Percentiles rank a stretch among this genome's conserved stretches.
Conservation (phyloP, 2,113 vertebrate species). For the Anarhynchus alexandrinus region DNA sequence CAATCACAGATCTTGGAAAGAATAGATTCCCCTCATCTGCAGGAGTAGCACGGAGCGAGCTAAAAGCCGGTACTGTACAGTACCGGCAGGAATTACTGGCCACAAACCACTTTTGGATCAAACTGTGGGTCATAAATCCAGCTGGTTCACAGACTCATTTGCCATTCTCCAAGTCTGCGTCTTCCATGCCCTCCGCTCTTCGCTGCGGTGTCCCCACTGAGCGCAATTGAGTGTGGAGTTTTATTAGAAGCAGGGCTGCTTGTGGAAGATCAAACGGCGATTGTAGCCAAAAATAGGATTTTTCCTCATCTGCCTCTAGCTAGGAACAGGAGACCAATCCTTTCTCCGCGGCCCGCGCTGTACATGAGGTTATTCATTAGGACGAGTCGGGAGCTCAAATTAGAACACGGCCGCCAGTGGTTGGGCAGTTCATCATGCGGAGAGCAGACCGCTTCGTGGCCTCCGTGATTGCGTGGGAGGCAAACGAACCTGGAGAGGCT, state of each 20-base stretch:
- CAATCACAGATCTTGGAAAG: background rate
- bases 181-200: slow-evolving; percentile 29
- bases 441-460: background rate
- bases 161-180: slow-evolving; percentile 12
- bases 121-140: slow-evolving; percentile 31
- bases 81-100: background rate
- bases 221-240: slow-evolving; percentile 21
- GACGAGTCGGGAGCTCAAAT: slow-evolving; percentile 8
- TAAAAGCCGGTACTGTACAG: background rate
- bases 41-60: background rate
- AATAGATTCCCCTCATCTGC: background rate
- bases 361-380: slow-evolving; percentile 56
- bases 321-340: slow-evolving; percentile 51
- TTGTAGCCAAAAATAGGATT: slow-evolving; percentile 53
- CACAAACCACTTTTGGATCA: slow-evolving; percentile 31
- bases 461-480: background rate
- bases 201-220: background rate
- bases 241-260: slow-evolving; percentile 51
- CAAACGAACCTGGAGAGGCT: background rate
- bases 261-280: slow-evolving; percentile 49
- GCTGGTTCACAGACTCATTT: slow-evolving; percentile 46
- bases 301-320: slow-evolving; percentile 53
- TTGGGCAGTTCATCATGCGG: background rate
- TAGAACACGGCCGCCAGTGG: slow-evolving; percentile 8
- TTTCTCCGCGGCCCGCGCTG: background rate